phyloP scores from a whole-genome alignment of 2,888 invertebrate genomes.

The Mantis religiosa region DNA sequence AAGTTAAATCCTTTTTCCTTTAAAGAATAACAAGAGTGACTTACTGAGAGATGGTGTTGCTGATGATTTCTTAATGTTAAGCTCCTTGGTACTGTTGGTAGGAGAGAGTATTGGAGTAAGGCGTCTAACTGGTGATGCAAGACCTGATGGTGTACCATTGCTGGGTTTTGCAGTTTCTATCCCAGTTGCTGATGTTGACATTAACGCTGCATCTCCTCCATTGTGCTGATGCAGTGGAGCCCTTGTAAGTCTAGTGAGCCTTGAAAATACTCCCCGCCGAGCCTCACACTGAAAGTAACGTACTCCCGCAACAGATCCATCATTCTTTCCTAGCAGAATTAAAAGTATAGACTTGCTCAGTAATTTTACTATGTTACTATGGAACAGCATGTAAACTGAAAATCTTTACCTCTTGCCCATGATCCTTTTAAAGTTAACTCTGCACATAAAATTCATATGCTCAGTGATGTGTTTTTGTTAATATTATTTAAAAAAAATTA shows the following conservation, averaged over 20 bases:
- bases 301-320: constrained; percentile 88
- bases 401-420: too few relatives aligned
- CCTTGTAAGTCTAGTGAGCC: constrained; percentile 75
- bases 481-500: too few relatives aligned
- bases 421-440: too few relatives aligned
- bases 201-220: constrained; percentile 26
- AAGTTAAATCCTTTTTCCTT: background rate
- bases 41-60: constrained; percentile 3
- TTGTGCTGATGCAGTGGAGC: constrained; percentile 58
- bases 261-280: constrained; percentile 90
- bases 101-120: constrained; percentile 40
- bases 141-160: constrained; percentile 10
- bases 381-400: too few relatives aligned
- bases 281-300: constrained; percentile 92
- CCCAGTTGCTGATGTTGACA: constrained; percentile 32
- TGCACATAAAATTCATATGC: too few relatives aligned
- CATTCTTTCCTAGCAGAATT: constrained; percentile 77
- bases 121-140: constrained; percentile 30
- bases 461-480: too few relatives aligned
- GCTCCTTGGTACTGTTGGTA: constrained; percentile 45
- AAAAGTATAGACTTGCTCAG: background rate
- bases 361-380: too few relatives aligned
- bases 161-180: constrained; percentile 41
- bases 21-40: background rate
- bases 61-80: constrained; percentile 8